These are phyloP conservation scores for Antechinus flavipes DNA, from an alignment of 2,113 vertebrate genomes.

Conservation along the genomic window DNA sequence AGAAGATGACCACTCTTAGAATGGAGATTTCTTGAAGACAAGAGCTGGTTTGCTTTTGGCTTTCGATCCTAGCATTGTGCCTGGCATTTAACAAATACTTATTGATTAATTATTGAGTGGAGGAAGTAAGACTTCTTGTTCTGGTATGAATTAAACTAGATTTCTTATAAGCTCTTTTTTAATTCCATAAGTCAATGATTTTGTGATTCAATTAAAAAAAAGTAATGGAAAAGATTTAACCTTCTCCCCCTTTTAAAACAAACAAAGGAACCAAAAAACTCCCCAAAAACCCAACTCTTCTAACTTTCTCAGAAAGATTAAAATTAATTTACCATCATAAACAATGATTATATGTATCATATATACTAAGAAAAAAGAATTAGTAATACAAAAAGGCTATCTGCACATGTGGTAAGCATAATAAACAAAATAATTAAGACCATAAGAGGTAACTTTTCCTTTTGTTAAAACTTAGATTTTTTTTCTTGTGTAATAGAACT, in stretches of 20 bases:
- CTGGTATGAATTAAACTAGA: background rate
- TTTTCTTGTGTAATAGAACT: constrained; percentile 29
- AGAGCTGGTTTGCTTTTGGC: background rate
- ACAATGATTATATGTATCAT: background rate
- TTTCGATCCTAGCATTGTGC: background rate
- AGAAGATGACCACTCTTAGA: background rate
- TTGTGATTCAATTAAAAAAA: background rate
- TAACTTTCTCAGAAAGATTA: background rate
- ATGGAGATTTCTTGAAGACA: background rate
- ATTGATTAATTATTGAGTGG: background rate
- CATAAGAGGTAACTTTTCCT: background rate
- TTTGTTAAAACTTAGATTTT: background rate
- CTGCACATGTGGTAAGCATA: background rate
- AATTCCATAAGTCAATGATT: background rate
- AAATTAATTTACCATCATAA: background rate
- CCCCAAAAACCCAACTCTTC: background rate
- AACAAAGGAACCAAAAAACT: background rate
- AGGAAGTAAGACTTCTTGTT: background rate
- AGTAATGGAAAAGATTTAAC: background rate
- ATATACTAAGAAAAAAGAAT: background rate
- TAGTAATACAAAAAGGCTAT: background rate
- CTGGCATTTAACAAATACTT: background rate
- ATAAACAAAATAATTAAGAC: background rate
- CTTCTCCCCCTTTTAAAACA: background rate
- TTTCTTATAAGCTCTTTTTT: background rate